Base-by-base conservation (phyloP, 2,888 invertebrate genomes). In the Drosophila buzzatii region DNA sequence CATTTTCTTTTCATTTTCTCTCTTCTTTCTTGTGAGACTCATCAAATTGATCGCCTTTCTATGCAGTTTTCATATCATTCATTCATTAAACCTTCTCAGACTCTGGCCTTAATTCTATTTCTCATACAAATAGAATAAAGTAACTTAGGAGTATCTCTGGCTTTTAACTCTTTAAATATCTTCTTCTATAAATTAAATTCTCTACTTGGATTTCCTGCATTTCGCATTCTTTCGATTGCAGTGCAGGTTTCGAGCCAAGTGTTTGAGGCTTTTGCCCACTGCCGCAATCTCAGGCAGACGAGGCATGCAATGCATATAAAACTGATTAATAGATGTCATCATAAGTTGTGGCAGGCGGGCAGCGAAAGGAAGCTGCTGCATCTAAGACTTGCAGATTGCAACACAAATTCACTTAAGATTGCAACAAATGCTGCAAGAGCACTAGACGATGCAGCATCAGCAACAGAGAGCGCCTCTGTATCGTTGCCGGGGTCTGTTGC, bases 311-410 rank as follows among this genome's bases (percentile, higher is more conserved):
- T 63, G 68, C 73, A 69, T 60, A 69, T 76, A 80, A 76, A 75
- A 64, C 80, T 88, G 83, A 86, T 86, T 86, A 88, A 86, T 88
- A 85, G 85, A 82, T 88, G 80, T 82, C 88, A 82, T 88, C 85
- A 85, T 67, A 70, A 73, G 72, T 58, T 81, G 75, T 77, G 88
- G 85, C 78, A 56, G 51, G 49, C 49, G 79, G 74, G 58, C 76
- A 53, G 31, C 55, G 41, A 62, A 67, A 68, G 51, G 59, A 70
- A 68, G 74, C 64, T 35, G 55, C 41, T 63, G 68, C 60, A 58
- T 16, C 72, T 59, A 66, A 71, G 44, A 52, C 58, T 76, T 64
- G 73, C 82, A 76, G 88, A 85, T 85, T 87, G 89, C 80, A 74
- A 80, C 83, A 82, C 75, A 83, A 86, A 78, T 88, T 81, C 88